These are phyloP conservation scores for Dione juno DNA, from an alignment of 2,888 invertebrate species.

Conservation along the genomic window DNA sequence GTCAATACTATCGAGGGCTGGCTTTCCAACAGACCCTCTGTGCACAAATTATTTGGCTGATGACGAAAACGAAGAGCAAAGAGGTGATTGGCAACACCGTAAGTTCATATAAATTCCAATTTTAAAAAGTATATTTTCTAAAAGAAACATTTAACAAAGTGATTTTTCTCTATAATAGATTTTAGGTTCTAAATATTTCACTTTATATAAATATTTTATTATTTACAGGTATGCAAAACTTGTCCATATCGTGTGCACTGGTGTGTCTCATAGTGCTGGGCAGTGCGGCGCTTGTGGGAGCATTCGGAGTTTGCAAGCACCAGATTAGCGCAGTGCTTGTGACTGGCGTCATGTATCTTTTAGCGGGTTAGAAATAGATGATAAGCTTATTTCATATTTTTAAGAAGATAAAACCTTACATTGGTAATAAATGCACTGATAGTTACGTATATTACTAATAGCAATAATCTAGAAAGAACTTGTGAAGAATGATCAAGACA, in stretches of 20 bases:
- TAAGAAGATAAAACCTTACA: too few species aligned
- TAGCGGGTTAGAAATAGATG: conserved; percentile 87
- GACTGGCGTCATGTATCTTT: conserved; percentile 96
- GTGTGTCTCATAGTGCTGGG: conserved; percentile 95
- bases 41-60: conserved; percentile 92
- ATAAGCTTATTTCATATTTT: background rate
- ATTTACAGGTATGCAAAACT: conserved; percentile 95
- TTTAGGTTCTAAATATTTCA: too few species aligned
- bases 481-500: too few species aligned
- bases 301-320: conserved; percentile 94
- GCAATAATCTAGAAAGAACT: too few species aligned
- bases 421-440: too few species aligned
- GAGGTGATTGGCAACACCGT: conserved; percentile 92
- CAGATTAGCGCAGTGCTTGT: conserved; percentile 97
- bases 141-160: too few species aligned
- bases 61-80: conserved; percentile 88
- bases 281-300: conserved; percentile 93
- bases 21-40: conserved; percentile 86
- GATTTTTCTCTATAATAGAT: too few species aligned
- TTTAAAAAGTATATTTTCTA: too few species aligned
- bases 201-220: background rate
- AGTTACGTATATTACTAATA: too few species aligned
- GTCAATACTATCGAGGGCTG: conserved; percentile 85
- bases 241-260: conserved; percentile 96
- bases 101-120: conserved; percentile 62